These are phyloP conservation scores for Macrobrachium nipponense DNA, from an alignment of 1,140 invertebrate genomes.

Conservation along the genomic window DNA sequence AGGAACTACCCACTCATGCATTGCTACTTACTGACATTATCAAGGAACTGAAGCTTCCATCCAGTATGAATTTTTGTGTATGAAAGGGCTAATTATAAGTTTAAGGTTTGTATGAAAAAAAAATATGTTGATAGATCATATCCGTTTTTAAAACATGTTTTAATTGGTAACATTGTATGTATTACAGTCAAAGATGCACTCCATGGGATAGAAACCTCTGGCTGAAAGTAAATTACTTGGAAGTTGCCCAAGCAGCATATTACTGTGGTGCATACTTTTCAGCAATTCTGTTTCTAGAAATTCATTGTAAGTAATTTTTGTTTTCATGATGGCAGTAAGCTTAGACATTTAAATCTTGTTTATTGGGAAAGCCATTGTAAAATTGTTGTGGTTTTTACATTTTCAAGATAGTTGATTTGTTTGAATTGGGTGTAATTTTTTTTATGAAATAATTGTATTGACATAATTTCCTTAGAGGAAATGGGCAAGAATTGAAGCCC, in stretches of 20 bases:
- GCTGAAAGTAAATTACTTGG: conserved; percentile 45
- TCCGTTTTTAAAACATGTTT: neutral
- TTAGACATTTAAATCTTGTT: neutral
- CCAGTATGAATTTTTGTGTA: too few relatives aligned
- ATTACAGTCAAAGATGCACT: neutral
- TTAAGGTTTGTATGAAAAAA: too few relatives aligned
- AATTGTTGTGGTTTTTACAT: too few relatives aligned
- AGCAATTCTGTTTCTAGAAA: conserved; percentile 40
- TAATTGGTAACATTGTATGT: neutral
- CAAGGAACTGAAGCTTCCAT: too few relatives aligned
- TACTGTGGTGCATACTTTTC: conserved; percentile 51
- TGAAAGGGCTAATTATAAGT: too few relatives aligned
- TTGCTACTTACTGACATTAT: too few relatives aligned
- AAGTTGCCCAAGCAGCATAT: conserved; percentile 40
- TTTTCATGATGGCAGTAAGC: neutral
- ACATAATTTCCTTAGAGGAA: too few relatives aligned
- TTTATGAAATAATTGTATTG: too few relatives aligned
- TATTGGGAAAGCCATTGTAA: neutral
- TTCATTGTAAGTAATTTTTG: conserved; percentile 25
- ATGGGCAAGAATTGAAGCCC: too few relatives aligned
- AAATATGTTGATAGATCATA: neutral
- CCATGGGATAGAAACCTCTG: conserved; percentile 47
- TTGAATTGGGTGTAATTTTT: too few relatives aligned
- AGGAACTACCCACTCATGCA: too few relatives aligned
- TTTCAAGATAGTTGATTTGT: too few relatives aligned